Percentiles rank a stretch among this genome's conserved stretches.
phyloP scores from a whole-genome alignment of 2,113 vertebrate species.

The Cyanistes caeruleus region DNA sequence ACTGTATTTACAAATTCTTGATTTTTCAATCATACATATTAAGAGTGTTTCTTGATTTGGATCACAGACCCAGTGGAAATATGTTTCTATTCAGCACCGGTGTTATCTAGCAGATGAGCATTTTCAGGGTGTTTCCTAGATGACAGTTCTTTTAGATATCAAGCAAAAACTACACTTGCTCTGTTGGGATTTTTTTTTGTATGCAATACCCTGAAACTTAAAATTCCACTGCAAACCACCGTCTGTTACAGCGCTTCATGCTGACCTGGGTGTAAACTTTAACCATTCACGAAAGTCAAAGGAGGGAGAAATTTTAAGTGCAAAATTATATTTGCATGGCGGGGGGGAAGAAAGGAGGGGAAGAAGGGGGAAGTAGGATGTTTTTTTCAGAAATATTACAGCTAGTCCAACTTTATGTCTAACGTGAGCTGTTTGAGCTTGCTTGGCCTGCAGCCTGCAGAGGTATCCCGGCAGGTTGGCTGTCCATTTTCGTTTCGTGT shows the following conservation, averaged over 20 bases:
- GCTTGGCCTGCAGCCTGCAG: neutral
- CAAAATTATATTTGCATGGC: neutral
- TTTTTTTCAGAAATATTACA: neutral
- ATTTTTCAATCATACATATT: neutral
- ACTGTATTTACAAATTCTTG: neutral
- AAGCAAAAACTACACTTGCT: neutral
- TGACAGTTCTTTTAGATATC: neutral
- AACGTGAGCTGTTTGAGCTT: neutral
- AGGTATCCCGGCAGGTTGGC: neutral
- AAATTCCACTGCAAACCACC: neutral
- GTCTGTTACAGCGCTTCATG: neutral
- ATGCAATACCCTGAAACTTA: neutral
- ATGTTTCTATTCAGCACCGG: neutral
- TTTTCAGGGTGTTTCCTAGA: neutral
- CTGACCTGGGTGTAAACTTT: neutral
- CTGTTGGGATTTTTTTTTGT: neutral
- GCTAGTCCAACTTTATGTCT: neutral
- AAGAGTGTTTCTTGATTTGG: neutral
- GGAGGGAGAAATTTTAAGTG: neutral
- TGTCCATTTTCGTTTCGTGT: neutral
- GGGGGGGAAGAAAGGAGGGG: neutral
- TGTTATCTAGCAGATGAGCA: neutral
- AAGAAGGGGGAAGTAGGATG: too few relatives aligned
- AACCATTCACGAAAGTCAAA: neutral
- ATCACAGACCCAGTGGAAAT: neutral